A percentile compares a stretch with the other conserved stretches of the same genome.
Conservation (phyloP, 1,140 invertebrate genomes). For the Neomicropteryx cornuta region DNA sequence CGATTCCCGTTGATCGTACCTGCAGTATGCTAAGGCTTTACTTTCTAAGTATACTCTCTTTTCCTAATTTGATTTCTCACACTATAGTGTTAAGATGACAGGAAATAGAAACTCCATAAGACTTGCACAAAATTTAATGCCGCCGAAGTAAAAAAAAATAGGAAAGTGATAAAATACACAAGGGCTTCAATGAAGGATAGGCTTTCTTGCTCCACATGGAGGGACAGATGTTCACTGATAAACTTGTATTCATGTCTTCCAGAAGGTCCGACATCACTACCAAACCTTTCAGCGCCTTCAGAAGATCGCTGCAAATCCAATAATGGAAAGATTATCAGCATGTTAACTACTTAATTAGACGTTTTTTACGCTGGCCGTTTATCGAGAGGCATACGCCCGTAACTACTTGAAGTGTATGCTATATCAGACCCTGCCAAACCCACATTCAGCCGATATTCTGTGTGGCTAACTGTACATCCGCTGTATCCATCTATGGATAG, state of each 20-base stretch:
- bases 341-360: no score
- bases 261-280: slow-evolving; percentile 68
- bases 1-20: no score
- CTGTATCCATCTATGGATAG: no score
- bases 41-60: background rate
- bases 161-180: slow-evolving; percentile 45
- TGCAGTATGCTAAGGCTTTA: background rate
- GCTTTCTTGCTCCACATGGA: slow-evolving; percentile 57
- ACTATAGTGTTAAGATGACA: background rate
- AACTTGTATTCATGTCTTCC: slow-evolving; percentile 51
- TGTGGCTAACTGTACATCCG: no score
- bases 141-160: background rate
- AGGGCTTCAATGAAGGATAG: slow-evolving; percentile 73
- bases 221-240: slow-evolving; percentile 58
- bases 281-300: slow-evolving; percentile 64
- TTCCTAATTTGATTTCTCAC: background rate
- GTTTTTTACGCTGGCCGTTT: no score
- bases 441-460: no score
- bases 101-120: background rate
- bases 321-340: no score
- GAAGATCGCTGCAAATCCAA: slow-evolving; percentile 41
- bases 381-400: no score
- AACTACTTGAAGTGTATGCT: no score
- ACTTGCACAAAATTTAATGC: background rate
- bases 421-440: no score